Conservation (phyloP, 2,888 invertebrate genomes). For the Rhimphoctona megacephalus region DNA sequence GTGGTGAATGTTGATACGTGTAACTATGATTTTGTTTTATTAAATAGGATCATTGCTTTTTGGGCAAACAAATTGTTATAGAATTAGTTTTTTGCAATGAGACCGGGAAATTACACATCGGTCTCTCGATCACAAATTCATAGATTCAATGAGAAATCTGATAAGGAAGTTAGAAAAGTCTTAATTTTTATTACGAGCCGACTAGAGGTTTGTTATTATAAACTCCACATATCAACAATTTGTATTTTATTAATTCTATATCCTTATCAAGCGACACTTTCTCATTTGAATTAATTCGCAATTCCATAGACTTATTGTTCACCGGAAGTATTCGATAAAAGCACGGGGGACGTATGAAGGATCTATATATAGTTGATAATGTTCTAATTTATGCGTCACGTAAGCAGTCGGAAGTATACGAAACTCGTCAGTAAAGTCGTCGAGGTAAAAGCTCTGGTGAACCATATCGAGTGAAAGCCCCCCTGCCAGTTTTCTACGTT, state of each 20-base stretch:
- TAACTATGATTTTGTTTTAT: neutral
- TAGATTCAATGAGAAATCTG: neutral
- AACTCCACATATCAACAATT: slow-evolving; percentile 1
- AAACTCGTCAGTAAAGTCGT: slow-evolving; percentile 19
- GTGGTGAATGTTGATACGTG: neutral
- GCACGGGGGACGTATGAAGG: neutral
- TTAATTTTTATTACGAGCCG: neutral
- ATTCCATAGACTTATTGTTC: slow-evolving; percentile 3
- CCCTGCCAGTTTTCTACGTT: slow-evolving; percentile 16
- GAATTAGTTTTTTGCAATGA: neutral
- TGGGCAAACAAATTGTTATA: neutral
- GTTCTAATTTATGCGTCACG: slow-evolving; percentile 49
- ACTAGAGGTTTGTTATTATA: neutral
- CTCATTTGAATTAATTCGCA: neutral
- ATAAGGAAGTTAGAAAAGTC: neutral
- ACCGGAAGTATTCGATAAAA: slow-evolving; percentile 49
- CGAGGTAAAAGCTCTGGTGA: slow-evolving; percentile 54
- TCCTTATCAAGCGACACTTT: slow-evolving; percentile 1
- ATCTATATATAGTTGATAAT: slow-evolving; percentile 18
- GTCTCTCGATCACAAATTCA: neutral
- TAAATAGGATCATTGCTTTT: neutral
- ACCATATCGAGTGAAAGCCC: slow-evolving; percentile 64
- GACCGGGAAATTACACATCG: neutral
- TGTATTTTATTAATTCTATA: neutral
- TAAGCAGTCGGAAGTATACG: slow-evolving; percentile 59